Base-by-base conservation (phyloP, 2,797 vertebrate genomes). In the Sebastes matsubarae region DNA sequence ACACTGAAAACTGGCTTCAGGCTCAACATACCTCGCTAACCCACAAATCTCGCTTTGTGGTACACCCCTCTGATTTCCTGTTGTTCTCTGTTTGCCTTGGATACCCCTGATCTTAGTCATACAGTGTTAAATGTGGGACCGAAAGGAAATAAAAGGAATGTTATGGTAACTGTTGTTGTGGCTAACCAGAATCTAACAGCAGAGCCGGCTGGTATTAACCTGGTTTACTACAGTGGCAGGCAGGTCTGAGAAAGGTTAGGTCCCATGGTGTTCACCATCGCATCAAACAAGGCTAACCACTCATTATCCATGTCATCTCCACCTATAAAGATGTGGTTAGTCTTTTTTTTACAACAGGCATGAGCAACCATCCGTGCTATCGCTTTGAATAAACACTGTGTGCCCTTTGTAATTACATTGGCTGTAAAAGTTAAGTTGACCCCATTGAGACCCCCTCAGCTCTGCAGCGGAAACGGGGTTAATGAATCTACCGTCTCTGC, bases 381-480 rank as follows among this genome's bases (percentile, higher is more conserved):
- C 68, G 46, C 58, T n/a, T 58, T 25, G 14, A 64, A 67, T 32
- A 65, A 83, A 74, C 66, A 67, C 38, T 46, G 38, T 42, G 13
- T 58, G 38, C 57, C 12, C 32, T 66, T 72, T 67, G n/a, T 75
- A 52, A 77, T 84, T 83, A 58, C 36, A 72, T 78, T 83, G 58
- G 36, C 52, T 71, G 20, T 80, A 75, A 81, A 75, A 76, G 69
- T 27, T 24, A 27, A 57, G 16, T 54, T 20, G 36, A 79, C 60
- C 50, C 50, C 18, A 22, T 68, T 25, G 34, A 69, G 30, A 36
- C n/a, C 60, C 72, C 55, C 27, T 72, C 36, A 64, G 70, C 73
- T 75, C 36, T 24, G 63, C 64, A 67, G 60, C 27, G 68, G 68
- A 81, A 79, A 75, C 72, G 18, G 68, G 30, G 36, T 85, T 72